Evolutionary conservation across 2,113 vertebrate species (phyloP).

Genomic region (Promerops cafer): DNA sequence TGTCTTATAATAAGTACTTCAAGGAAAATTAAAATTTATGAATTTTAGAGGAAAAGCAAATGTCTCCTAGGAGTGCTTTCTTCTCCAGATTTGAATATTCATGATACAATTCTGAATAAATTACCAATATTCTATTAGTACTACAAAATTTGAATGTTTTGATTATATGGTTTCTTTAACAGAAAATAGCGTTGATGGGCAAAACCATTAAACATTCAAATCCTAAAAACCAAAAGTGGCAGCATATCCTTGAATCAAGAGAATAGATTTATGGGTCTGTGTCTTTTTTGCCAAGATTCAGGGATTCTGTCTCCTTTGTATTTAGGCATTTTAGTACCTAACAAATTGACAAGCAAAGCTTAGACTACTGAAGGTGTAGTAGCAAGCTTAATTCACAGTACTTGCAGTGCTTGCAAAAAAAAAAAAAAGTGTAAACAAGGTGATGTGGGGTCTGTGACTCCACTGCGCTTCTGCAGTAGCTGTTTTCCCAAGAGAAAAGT

Average conservation of each 20-base stretch:
- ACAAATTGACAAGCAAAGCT: not conserved
- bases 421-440: not conserved
- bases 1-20: not conserved
- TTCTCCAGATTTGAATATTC: not conserved
- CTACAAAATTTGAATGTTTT: not conserved
- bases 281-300: not conserved
- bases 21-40: not conserved
- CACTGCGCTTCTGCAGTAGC: not conserved
- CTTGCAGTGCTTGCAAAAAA: not conserved
- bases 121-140: not conserved
- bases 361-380: not conserved
- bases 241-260: not conserved
- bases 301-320: not conserved
- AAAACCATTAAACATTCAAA: not conserved
- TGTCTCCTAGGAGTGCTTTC: not conserved
- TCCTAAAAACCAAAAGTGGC: not conserved
- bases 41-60: not conserved
- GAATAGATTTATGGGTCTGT: not conserved
- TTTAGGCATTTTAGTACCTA: not conserved
- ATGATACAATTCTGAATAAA: not conserved
- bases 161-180: not conserved
- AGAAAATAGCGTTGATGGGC: fast-evolving
- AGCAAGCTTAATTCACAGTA: not conserved
- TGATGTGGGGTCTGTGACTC: not conserved
- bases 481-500: not conserved